These are phyloP conservation scores for Uropetala carovei DNA, from an alignment of 2,888 invertebrate genomes.

Conservation along the genomic window DNA sequence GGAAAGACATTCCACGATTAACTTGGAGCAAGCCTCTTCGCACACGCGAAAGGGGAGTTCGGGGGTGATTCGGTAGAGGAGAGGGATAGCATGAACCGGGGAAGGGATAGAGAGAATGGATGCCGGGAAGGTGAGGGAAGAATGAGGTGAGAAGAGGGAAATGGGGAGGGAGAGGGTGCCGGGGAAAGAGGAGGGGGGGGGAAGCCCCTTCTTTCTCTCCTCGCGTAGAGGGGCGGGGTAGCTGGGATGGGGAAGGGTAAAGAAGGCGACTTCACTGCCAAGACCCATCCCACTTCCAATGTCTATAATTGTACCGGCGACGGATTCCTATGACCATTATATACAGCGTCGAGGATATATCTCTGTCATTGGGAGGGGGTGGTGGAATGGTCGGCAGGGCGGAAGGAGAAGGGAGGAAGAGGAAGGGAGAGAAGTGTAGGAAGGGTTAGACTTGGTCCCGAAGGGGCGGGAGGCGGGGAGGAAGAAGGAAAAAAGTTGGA, in stretches of 20 bases:
- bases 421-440: neutral
- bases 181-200: neutral
- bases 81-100: neutral
- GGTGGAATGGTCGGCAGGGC: slow-evolving; percentile 38
- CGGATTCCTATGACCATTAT: slow-evolving; percentile 64
- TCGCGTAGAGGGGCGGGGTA: no score
- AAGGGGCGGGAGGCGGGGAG: neutral
- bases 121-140: slow-evolving; percentile 19
- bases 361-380: slow-evolving; percentile 62
- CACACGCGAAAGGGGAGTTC: neutral
- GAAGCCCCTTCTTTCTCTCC: no score
- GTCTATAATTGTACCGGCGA: slow-evolving; percentile 63
- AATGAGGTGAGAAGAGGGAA: neutral
- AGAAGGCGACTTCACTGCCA: slow-evolving; percentile 48
- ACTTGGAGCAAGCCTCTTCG: neutral
- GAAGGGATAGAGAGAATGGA: slow-evolving; percentile 19
- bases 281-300: slow-evolving; percentile 59
- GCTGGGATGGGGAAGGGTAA: slow-evolving; percentile 13
- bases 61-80: neutral
- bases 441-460: neutral
- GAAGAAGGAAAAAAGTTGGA: neutral
- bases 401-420: neutral
- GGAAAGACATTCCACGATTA: neutral
- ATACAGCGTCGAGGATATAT: slow-evolving; percentile 64
- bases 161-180: neutral